Base-by-base conservation (phyloP, 2,113 vertebrate genomes). In the Pseudonaja textilis region DNA sequence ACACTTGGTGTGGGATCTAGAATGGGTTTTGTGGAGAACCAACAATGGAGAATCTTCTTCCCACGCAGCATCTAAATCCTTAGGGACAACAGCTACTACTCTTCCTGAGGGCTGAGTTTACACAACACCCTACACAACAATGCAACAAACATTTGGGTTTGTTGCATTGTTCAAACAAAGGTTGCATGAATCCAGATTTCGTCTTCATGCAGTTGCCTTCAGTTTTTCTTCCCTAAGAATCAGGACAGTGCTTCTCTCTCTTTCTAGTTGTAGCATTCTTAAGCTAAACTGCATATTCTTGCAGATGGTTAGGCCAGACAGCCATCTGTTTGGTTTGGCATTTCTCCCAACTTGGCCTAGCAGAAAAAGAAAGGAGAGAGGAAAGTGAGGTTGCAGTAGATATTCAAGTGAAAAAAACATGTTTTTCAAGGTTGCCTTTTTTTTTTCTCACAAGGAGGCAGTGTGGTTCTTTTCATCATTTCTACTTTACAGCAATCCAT, bases 371-470 rank as follows among this genome's bases (percentile, higher is more conserved):
- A 81, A 34, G 5, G 69, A 74, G 29, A 74, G 69, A 74, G 69
- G 69, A 39, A 81, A 42, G 34, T 81, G 34, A 81, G 34, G 74
- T 81, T 81, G 34, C 18, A 9, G 7, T 81, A 81, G 18, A 14
- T n/a, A 39, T 81, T 81, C 34, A 39, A 39, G 34, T 39, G 47
- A 50, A 16, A 39, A 20, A 20, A 39, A 39, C 8, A 20, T 20
- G 69, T 39, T 81, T 39, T 81, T 81, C 34, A 29, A 90, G 10
- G 2, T 54, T 89, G 52, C 81, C 61, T 85, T 69, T 47, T 29
- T 56, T 89, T n/a, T 92, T 89, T 16, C 47, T 88, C 92, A 85
- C 42, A 89, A 89, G 92, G 89, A 88, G 88, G 92, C 54, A 89
- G 92, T 92, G 88, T 56, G 5, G 22, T 47, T 85, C 64, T 89